A percentile compares a stretch with the other conserved stretches of the same genome.
Conservation (phyloP, 2,888 invertebrate genomes). For the Eurytoma adleriae region DNA sequence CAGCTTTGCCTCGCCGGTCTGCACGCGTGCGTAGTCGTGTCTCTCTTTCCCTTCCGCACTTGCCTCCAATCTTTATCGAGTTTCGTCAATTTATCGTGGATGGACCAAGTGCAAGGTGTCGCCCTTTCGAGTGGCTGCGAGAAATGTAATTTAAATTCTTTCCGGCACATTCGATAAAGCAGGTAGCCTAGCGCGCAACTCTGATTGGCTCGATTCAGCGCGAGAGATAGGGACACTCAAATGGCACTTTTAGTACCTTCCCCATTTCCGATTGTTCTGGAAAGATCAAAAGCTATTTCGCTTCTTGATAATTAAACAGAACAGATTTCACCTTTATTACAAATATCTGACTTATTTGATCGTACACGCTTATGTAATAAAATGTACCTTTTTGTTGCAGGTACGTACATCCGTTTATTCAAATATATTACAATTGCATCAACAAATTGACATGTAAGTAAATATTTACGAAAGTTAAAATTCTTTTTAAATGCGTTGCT, state of each 20-base stretch:
- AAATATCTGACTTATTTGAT: background rate
- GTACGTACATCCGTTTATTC: conserved; percentile 13
- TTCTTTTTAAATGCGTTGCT: no score
- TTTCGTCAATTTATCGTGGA: conserved; percentile 63
- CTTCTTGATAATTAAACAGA: background rate
- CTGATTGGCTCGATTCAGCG: conserved; percentile 57
- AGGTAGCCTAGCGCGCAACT: conserved; percentile 49
- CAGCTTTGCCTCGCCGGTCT: background rate
- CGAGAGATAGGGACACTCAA: background rate
- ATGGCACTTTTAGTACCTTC: no score
- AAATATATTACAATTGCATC: no score
- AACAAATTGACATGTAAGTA: background rate
- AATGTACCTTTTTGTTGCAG: conserved; percentile 28
- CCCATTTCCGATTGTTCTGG: background rate
- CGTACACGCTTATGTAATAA: no score
- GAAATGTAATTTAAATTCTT: conserved; percentile 64
- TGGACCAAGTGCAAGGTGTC: conserved; percentile 43
- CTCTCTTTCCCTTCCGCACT: background rate
- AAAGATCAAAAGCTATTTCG: conserved; percentile 11
- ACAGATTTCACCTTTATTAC: background rate
- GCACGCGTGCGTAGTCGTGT: background rate
- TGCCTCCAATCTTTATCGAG: conserved; percentile 45
- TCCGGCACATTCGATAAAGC: conserved; percentile 61
- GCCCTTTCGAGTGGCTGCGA: conserved; percentile 44
- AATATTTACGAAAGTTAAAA: background rate